Evolutionary conservation across 1,140 invertebrate genomes (phyloP).

Genomic region (Drosophila parvula): DNA sequence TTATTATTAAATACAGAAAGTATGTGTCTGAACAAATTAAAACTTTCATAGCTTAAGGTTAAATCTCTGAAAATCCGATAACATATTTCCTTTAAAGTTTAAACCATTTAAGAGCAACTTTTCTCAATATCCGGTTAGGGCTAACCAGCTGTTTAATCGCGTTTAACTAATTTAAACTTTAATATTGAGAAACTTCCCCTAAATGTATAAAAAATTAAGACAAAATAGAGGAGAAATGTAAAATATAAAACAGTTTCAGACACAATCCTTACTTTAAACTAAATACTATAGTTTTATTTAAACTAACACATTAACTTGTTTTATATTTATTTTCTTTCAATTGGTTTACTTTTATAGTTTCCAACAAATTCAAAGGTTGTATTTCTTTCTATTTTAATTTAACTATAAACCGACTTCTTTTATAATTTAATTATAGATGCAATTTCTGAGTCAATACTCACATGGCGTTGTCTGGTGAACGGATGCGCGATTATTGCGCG

Average conservation of each 20-base stretch:
- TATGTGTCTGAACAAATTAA: background rate
- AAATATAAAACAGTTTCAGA: background rate
- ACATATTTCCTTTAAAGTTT: too few species aligned
- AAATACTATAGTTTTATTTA: background rate
- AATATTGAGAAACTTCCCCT: too few species aligned
- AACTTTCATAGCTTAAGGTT: too few species aligned
- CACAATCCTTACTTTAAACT: background rate
- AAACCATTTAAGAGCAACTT: too few species aligned
- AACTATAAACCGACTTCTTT: background rate
- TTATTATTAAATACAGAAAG: background rate
- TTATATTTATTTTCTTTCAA: too few species aligned
- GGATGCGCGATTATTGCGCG: constrained; percentile 63
- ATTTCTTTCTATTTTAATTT: background rate
- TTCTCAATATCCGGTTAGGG: background rate
- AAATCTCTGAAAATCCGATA: too few species aligned
- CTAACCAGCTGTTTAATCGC: too few species aligned
- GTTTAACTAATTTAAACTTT: too few species aligned
- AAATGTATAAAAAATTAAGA: background rate
- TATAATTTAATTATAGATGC: constrained; percentile 1
- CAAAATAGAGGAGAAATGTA: background rate
- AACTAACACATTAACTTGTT: background rate
- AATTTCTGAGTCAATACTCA: constrained; percentile 42
- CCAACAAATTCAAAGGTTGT: background rate
- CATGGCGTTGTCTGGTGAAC: constrained; percentile 68
- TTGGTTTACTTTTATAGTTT: background rate